Evolutionary conservation across 2,797 vertebrate genomes (phyloP), one percentile per base, ranked within the genome.

Genomic region (Rousettus madagascariensis): DNA sequence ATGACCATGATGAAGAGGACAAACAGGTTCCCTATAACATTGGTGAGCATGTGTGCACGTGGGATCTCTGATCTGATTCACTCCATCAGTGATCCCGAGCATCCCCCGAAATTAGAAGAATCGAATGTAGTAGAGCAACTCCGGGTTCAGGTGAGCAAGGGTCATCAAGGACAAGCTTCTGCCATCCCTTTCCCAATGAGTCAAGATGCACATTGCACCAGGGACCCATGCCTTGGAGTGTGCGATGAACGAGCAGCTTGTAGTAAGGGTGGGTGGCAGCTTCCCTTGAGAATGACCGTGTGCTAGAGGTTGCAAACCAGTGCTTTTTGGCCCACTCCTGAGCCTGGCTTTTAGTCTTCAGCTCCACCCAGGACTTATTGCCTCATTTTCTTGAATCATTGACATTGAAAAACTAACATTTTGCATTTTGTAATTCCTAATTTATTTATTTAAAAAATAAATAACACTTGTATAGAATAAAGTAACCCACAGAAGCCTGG

Each of bases 281-380:
- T 7, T 99, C 99, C 79, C 96, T 99, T 98, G 99, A 99, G 95
- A 99, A 99, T 94, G 98, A 99, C 1, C 99, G 99, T 36, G 98
- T 99, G 49, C 98, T 99, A 96, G 99, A 99, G 97, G 99, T 99
- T 86, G 99, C 99, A 93, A 99, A 99, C 98, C 99, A 99, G 97
- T 99, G 99, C 91, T 98, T 99, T 94, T 97, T 98, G 53, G 97
- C 97, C 69, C 98, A 97, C 65, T 97, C 98, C 0, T 98, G 95
- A 98, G 5, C 86, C 88, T 3, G 8, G 10, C 38, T 65, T 69
- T 41, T 38, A 38, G 57, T 22, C 71, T 33, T 61, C 15, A 68
- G 30, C 85, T 53, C 66, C 26, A 17, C 26, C 33, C 57, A 74
- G 28, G 41, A 53, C 68, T 66, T 49, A 6, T 84, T 26, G 22